Evolutionary conservation across 2,797 vertebrate species (phyloP).

Genomic region (Liasis olivaceus): DNA sequence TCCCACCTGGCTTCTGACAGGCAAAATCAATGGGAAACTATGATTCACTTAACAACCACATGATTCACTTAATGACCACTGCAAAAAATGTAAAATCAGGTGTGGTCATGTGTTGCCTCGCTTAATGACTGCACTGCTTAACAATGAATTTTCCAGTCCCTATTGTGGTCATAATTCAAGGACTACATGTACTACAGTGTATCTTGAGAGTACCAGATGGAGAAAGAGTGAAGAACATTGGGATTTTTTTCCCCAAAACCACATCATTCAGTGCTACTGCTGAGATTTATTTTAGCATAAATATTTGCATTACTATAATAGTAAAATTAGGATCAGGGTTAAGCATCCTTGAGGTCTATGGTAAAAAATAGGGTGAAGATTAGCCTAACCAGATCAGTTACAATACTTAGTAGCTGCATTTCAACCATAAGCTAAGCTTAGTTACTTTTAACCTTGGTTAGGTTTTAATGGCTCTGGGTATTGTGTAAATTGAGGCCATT

Average conservation of each 20-base stretch:
- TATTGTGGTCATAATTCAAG: no score
- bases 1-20: no score
- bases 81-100: no score
- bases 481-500: background rate
- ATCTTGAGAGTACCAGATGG: background rate
- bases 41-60: no score
- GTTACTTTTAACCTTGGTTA: background rate
- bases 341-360: background rate
- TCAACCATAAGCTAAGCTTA: background rate
- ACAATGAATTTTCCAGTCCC: no score
- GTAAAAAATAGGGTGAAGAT: background rate
- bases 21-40: no score
- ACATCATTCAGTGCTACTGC: background rate
- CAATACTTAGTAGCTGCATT: background rate
- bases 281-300: no score
- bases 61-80: no score
- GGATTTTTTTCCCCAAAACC: background rate
- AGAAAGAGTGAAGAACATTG: background rate
- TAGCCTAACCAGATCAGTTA: background rate
- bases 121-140: no score
- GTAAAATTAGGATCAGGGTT: background rate
- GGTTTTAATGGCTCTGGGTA: background rate
- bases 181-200: background rate
- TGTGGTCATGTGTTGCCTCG: no score
- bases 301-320: background rate